phyloP scores from a whole-genome alignment of 2,888 invertebrate genomes.

The Meloe dianella region DNA sequence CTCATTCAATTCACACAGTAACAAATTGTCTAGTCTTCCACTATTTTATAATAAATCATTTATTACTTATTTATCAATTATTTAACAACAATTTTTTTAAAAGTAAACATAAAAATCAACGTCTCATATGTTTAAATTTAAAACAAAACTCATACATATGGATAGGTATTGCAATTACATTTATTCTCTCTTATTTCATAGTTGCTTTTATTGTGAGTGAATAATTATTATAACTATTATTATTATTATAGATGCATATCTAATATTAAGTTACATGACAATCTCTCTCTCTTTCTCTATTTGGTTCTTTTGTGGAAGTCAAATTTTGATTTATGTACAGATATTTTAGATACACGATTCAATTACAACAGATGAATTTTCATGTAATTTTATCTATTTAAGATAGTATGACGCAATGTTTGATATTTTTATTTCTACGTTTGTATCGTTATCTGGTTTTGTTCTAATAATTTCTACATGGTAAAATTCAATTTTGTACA shows the following conservation, averaged over 20 bases:
- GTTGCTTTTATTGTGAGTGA: background rate
- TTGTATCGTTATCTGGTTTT: background rate
- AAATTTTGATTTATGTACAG: slow-evolving; percentile 1
- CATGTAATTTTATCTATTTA: slow-evolving; percentile 5
- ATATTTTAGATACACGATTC: slow-evolving; percentile 12
- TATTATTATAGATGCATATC: slow-evolving; percentile 12
- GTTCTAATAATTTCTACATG: background rate
- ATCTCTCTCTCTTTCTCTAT: background rate
- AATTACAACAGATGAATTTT: slow-evolving; percentile 10
- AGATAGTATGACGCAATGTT: background rate
- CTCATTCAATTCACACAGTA: too few species aligned
- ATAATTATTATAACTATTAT: background rate
- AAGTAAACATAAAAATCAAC: background rate
- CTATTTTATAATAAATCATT: too few species aligned
- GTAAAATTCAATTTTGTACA: background rate
- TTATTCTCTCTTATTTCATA: background rate
- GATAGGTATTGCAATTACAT: background rate
- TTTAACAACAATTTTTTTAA: background rate
- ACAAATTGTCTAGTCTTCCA: too few species aligned
- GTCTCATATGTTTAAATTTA: background rate
- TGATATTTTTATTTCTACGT: background rate
- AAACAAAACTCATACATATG: background rate
- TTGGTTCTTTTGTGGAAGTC: slow-evolving; percentile 3
- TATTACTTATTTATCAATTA: background rate
- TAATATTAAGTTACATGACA: slow-evolving; percentile 7